Evolutionary conservation across 2,113 vertebrate genomes (phyloP).

Genomic region (Agapornis roseicollis): DNA sequence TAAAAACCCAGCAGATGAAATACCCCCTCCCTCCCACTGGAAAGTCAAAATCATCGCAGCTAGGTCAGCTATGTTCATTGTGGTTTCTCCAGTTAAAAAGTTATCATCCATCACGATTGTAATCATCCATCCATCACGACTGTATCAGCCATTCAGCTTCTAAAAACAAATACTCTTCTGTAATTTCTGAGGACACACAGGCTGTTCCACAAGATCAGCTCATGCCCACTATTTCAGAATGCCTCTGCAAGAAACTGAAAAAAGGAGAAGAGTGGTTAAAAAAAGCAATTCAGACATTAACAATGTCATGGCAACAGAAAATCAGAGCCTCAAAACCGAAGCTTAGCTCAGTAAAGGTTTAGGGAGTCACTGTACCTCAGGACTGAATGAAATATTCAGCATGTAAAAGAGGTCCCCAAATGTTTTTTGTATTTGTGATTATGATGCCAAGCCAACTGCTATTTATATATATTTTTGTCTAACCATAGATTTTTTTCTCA

Average conservation of each 20-base stretch:
- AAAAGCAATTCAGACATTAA: constrained; percentile 59
- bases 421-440: constrained; percentile 8
- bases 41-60: background rate
- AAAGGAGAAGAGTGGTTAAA: constrained; percentile 20
- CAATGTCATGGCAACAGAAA: constrained; percentile 65
- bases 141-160: background rate
- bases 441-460: background rate
- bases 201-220: constrained; percentile 18
- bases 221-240: constrained; percentile 11
- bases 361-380: constrained; percentile 43
- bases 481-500: background rate
- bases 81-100: background rate
- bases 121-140: background rate
- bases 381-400: constrained; percentile 45
- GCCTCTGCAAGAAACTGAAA: constrained; percentile 8
- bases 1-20: background rate
- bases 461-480: background rate
- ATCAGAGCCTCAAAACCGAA: constrained; percentile 49
- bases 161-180: background rate
- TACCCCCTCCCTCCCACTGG: background rate
- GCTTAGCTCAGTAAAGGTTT: constrained; percentile 47
- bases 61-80: background rate
- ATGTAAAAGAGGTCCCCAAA: constrained; percentile 24
- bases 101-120: background rate
- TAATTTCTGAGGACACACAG: constrained; percentile 14